A percentile compares a stretch with the other conserved stretches of the same genome.
Conservation (phyloP, 2,113 vertebrate genomes). For the Laticauda colubrina region DNA sequence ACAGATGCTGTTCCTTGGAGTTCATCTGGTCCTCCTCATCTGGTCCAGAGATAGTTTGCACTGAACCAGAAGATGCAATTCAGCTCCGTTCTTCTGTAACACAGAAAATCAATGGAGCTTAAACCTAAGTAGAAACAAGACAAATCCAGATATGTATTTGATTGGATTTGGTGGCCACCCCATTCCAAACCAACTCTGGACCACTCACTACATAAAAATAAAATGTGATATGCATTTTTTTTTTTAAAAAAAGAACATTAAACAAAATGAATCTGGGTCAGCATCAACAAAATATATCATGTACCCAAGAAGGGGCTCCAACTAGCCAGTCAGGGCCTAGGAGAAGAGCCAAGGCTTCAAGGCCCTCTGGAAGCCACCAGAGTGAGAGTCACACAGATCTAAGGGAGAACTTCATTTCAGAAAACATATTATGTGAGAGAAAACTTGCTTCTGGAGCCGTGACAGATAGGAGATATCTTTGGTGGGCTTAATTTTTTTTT, state of each 20-base stretch:
- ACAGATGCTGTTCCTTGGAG: background rate
- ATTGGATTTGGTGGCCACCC: background rate
- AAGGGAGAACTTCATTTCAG: background rate
- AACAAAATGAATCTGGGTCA: background rate
- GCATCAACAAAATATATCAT: background rate
- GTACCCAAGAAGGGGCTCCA: background rate
- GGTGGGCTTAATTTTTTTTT: background rate
- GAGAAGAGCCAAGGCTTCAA: background rate
- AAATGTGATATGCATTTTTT: background rate
- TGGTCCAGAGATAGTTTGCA: background rate
- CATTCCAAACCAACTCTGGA: background rate
- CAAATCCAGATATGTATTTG: background rate
- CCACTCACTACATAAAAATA: background rate
- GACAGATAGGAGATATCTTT: background rate
- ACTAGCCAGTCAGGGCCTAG: background rate
- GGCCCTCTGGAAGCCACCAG: background rate
- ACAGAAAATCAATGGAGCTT: background rate
- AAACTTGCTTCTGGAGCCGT: background rate
- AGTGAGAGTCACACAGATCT: background rate
- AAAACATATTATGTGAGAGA: background rate
- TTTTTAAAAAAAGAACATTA: background rate
- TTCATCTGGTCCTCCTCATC: background rate
- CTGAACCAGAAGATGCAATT: background rate
- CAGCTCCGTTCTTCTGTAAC: background rate
- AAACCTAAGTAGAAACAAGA: background rate